phyloP scores from a whole-genome alignment of 1,140 invertebrate species.

The Drosophila navojoa region DNA sequence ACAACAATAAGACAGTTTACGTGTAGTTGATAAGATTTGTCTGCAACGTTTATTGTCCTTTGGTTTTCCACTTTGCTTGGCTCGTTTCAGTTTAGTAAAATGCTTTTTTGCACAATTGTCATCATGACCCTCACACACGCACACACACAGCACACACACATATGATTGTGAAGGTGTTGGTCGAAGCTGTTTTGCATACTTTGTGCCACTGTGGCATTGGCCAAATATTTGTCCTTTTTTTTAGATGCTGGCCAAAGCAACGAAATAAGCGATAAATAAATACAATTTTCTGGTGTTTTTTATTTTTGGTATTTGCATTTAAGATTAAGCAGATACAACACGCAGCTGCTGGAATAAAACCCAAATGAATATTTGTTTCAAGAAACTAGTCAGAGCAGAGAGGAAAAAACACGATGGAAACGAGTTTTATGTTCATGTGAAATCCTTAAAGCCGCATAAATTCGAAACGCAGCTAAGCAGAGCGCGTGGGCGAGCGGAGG shows the following conservation, averaged over 20 bases:
- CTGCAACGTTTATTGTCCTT: constrained; percentile 77
- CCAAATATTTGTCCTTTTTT: constrained; percentile 78
- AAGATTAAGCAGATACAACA: constrained; percentile 74
- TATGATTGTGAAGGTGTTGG: constrained; percentile 64
- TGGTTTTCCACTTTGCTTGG: constrained; percentile 72
- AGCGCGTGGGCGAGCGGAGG: not conserved
- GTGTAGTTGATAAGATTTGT: constrained; percentile 79
- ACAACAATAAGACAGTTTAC: constrained; percentile 37
- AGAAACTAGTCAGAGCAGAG: constrained; percentile 15
- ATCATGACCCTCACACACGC: constrained; percentile 73
- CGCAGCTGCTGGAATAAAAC: constrained; percentile 33
- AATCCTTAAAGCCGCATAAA: constrained; percentile 61
- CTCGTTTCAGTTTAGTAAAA: constrained; percentile 51
- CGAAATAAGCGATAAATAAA: constrained; percentile 82
- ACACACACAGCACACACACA: constrained; percentile 28
- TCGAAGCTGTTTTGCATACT: constrained; percentile 78
- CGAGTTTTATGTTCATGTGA: constrained; percentile 21
- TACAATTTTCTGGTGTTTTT: constrained; percentile 74
- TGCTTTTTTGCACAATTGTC: constrained; percentile 76
- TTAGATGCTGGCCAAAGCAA: constrained; percentile 48
- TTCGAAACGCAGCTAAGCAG: constrained; percentile 13
- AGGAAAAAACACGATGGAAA: constrained; percentile 52
- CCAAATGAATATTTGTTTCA: constrained; percentile 26
- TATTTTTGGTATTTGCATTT: constrained; percentile 72
- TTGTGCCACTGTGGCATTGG: constrained; percentile 67